phyloP scores from a whole-genome alignment of 2,888 invertebrate genomes.

The Diaperis boleti region DNA sequence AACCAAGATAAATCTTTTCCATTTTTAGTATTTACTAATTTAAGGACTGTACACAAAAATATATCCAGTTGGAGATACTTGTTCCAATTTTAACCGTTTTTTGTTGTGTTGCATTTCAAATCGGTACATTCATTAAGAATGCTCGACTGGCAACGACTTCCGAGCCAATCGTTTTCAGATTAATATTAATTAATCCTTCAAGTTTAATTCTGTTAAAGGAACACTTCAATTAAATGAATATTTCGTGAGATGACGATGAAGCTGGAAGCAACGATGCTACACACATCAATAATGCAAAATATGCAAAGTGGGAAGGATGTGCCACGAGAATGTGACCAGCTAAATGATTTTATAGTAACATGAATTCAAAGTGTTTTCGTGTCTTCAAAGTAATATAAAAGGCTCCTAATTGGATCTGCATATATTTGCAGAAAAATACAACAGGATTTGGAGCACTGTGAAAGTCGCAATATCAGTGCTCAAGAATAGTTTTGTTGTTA shows the following conservation, averaged over 20 bases:
- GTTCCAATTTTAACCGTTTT: too few relatives aligned
- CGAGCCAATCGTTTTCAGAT: constrained; percentile 5
- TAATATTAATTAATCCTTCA: constrained; percentile 19
- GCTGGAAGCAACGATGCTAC: not conserved
- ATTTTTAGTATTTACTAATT: too few relatives aligned
- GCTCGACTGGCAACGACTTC: constrained; percentile 46
- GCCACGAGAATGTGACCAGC: not conserved
- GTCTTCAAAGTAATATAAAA: too few relatives aligned
- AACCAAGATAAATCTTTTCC: too few relatives aligned
- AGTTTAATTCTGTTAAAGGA: constrained; percentile 2
- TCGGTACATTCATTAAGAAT: constrained; percentile 53
- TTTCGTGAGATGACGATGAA: not conserved
- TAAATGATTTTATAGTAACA: constrained; percentile 5
- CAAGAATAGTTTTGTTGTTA: too few relatives aligned
- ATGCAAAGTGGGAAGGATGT: constrained; percentile 15
- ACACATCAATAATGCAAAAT: constrained; percentile 4
- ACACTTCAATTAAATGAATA: constrained; percentile 12
- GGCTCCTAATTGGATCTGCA: too few relatives aligned
- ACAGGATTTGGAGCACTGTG: constrained; percentile 24
- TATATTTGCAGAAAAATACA: constrained; percentile 37
- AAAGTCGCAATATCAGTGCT: too few relatives aligned
- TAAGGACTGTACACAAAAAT: too few relatives aligned
- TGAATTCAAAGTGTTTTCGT: too few relatives aligned
- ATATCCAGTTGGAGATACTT: too few relatives aligned
- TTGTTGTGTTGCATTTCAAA: too few relatives aligned